Evolutionary conservation across 2,888 invertebrate species (phyloP), one percentile per base, ranked within the genome.

Genomic region (Athetis lepigone): DNA sequence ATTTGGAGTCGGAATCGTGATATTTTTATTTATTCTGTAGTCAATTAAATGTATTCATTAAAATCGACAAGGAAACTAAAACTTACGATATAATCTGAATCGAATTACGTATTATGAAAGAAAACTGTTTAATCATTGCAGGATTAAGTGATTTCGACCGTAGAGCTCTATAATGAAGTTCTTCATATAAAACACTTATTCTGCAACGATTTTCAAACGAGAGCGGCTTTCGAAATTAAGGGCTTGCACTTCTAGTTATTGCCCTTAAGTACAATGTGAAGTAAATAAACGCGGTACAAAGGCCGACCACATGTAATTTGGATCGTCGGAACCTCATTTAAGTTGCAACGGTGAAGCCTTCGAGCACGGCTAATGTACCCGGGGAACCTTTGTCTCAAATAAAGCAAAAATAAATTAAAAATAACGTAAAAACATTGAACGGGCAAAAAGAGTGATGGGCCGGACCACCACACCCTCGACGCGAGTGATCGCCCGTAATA

Each of bases 191-290:
- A 87, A 85, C 85, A 85, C 82, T 88, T 86, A 88, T 89, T 80
- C 75, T 82, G 80, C 84, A 81, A 79, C 84, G 84, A 88, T 89
- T 89, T 88, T 82, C 78, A 84, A 87, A 86, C 79, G 79, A 83
- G 86, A 83, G 90, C 93, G 90, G 90, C 86, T 79, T 77, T 79
- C 80, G 75, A 92, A 93, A 93, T 93, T 87, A 91, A 92, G 88
- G 93, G 89, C 77, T 85, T 87, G 86, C 77, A 85, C 85, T 85
- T 85, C 87, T 92, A 91, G 92, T 94, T 94, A 94, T 94, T 91
- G 90, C 93, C 90, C 91, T 88, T 95, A 95, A 95, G 92, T 95
- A 92, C 94, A 92, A 94, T 89, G 91, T 92, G 94, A 93, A 91
- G 91, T 93, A 93, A 93, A 93, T 93, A 92, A 91, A 92, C 88